phyloP scores from a whole-genome alignment of 2,888 invertebrate genomes.

The Luffia ferchaultella region DNA sequence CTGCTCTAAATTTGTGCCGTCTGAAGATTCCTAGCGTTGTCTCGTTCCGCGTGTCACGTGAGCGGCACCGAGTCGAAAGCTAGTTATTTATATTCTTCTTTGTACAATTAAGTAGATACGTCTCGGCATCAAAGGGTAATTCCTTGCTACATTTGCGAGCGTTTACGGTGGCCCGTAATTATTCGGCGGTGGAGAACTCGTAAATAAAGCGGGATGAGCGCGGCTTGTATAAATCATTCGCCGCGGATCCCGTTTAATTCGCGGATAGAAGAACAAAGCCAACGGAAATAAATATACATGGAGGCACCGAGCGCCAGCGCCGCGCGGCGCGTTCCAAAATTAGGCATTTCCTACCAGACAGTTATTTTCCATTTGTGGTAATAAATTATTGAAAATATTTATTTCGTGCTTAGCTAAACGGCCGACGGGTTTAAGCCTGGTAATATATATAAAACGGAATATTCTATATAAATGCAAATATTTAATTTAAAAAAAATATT shows the following conservation, averaged over 20 bases:
- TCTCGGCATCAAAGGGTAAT: conserved; percentile 37
- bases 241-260: conserved; percentile 50
- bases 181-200: conserved; percentile 49
- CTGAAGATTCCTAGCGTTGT: too few species aligned
- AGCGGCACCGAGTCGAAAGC: background rate
- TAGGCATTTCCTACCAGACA: conserved; percentile 13
- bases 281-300: conserved; percentile 47
- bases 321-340: background rate
- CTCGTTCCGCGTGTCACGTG: background rate
- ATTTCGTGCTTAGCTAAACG: background rate
- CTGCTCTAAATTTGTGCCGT: too few species aligned
- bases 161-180: conserved; percentile 55
- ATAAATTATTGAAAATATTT: conserved; percentile 6
- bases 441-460: background rate
- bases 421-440: background rate
- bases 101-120: conserved; percentile 31
- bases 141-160: conserved; percentile 54
- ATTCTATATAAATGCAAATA: background rate
- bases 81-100: conserved; percentile 22
- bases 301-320: background rate
- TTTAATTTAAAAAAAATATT: too few species aligned
- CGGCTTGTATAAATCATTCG: conserved; percentile 62
- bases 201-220: conserved; percentile 61
- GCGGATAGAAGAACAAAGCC: conserved; percentile 61
- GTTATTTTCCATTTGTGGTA: conserved; percentile 27